A percentile compares a stretch with the other conserved stretches of the same genome.
Evolutionary conservation across 2,888 invertebrate genomes (phyloP).

Genomic region (Agriotes lineatus): DNA sequence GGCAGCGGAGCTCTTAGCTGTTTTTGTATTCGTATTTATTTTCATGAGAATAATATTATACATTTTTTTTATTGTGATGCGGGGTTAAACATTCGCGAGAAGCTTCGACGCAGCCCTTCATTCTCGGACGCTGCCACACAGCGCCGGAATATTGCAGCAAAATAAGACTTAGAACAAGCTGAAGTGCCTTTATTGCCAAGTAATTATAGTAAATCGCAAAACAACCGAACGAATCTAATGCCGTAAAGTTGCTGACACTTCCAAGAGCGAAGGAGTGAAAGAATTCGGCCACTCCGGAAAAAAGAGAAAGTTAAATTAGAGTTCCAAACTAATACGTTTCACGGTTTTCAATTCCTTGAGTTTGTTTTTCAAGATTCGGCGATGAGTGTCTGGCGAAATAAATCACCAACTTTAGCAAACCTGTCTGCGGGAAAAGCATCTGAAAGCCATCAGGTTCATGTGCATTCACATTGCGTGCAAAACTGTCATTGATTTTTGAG

Average conservation of each 20-base stretch:
- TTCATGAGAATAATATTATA: constrained; percentile 50
- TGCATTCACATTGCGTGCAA: no score
- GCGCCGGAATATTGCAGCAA: not conserved
- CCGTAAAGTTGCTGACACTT: constrained; percentile 22
- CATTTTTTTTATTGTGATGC: constrained; percentile 28
- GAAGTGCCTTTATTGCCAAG: constrained; percentile 11
- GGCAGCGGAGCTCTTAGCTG: constrained; percentile 44
- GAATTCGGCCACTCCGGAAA: constrained; percentile 15
- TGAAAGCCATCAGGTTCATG: no score
- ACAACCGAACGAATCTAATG: constrained; percentile 24
- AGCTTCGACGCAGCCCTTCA: no score
- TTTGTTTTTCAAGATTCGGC: constrained; percentile 15
- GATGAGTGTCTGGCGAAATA: not conserved
- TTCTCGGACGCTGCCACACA: not conserved
- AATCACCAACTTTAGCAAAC: no score
- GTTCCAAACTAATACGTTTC: constrained; percentile 17
- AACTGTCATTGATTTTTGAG: no score
- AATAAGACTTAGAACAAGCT: constrained; percentile 3
- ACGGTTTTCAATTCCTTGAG: constrained; percentile 16
- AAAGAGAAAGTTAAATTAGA: constrained; percentile 19
- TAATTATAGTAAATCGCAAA: constrained; percentile 27
- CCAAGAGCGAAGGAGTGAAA: not conserved
- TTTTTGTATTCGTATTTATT: constrained; percentile 53
- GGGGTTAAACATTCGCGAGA: constrained; percentile 21
- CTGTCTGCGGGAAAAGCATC: no score